These are phyloP conservation scores for Hemicentrotus pulcherrimus DNA, from an alignment of 35 echinoderm and acorn worm genomes.

Conservation along the genomic window DNA sequence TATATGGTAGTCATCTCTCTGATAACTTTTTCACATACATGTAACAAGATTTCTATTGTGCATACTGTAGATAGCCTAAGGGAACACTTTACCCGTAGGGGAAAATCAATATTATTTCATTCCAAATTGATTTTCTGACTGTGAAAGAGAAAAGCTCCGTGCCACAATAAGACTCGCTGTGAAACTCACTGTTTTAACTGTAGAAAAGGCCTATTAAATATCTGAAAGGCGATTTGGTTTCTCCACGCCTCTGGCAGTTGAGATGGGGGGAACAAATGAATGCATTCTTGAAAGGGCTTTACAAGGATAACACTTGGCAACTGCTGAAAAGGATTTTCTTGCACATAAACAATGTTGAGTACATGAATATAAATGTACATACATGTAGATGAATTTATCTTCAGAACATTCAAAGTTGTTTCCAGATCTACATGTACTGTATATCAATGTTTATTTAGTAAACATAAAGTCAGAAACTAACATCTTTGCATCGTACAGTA, in stretches of 20 bases:
- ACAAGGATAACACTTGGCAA: not conserved
- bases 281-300: not conserved
- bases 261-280: not conserved
- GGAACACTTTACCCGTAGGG: not conserved
- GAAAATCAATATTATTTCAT: not conserved
- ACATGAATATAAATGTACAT: no score
- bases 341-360: not conserved
- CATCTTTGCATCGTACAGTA: no score
- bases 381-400: no score
- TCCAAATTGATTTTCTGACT: not conserved
- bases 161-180: not conserved
- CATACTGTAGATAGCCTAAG: not conserved
- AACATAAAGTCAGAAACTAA: no score
- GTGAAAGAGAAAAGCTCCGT: not conserved
- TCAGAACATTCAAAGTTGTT: no score
- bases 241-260: not conserved
- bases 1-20: not conserved
- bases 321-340: not conserved
- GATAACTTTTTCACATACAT: not conserved
- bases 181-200: not conserved
- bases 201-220: not conserved
- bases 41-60: constrained; percentile 12
- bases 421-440: no score
- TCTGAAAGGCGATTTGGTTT: not conserved
- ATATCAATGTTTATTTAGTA: no score